phyloP scores from a whole-genome alignment of 2,113 vertebrate species.

The Cryptoleucopteryx plumbea region DNA sequence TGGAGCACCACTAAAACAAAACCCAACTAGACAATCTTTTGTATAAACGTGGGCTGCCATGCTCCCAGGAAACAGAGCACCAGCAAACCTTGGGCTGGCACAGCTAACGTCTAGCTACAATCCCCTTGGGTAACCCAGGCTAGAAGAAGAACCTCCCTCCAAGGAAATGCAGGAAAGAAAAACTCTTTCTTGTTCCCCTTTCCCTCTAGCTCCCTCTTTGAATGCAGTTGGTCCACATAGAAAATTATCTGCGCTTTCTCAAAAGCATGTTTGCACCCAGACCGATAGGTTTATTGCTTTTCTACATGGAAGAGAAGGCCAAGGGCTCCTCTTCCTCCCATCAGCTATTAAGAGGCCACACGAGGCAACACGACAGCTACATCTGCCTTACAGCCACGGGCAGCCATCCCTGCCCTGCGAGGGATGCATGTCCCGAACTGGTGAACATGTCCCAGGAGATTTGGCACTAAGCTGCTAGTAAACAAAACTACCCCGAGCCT shows the following conservation, averaged over 20 bases:
- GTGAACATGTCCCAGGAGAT: not conserved
- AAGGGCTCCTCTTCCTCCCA: not conserved
- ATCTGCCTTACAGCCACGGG: not conserved
- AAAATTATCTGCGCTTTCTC: not conserved
- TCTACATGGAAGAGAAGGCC: not conserved
- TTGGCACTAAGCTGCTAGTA: not conserved
- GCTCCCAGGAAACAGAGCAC: not conserved
- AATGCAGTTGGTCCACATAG: not conserved
- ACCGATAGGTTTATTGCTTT: not conserved
- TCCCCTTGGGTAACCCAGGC: not conserved
- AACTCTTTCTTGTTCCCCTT: not conserved
- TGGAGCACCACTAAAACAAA: not conserved
- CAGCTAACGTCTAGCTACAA: not conserved
- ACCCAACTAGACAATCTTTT: not conserved
- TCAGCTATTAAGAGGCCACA: not conserved
- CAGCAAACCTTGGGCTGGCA: not conserved
- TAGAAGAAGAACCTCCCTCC: not conserved
- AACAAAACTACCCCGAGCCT: slow-evolving; percentile 5
- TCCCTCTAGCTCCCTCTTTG: not conserved
- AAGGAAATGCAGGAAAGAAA: not conserved
- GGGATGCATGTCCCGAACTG: not conserved
- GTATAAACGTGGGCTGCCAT: fast-evolving
- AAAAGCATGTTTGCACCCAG: not conserved
- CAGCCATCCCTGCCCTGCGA: not conserved
- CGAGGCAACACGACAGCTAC: not conserved